Conservation (phyloP, 1,140 invertebrate genomes). For the Solenopsis fugax region DNA sequence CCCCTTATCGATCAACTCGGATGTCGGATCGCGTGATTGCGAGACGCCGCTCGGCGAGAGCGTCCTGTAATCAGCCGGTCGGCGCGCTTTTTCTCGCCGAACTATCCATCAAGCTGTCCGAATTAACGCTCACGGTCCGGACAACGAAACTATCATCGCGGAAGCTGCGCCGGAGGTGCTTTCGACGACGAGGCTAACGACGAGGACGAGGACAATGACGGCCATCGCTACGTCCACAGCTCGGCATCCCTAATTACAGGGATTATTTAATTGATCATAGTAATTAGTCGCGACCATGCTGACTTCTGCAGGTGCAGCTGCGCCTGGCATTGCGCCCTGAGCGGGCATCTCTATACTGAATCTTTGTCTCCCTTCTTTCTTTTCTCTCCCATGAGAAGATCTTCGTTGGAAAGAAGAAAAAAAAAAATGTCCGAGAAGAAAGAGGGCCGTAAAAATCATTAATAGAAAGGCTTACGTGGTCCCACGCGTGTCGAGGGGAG, state of each 20-base stretch:
- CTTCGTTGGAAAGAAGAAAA: slow-evolving; percentile 69
- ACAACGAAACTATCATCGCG: slow-evolving; percentile 70
- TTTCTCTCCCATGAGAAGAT: slow-evolving; percentile 22
- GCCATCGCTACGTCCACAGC: slow-evolving; percentile 63
- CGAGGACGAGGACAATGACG: slow-evolving; percentile 25
- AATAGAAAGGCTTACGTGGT: slow-evolving; percentile 78
- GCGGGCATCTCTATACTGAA: background rate
- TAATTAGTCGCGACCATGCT: slow-evolving; percentile 75
- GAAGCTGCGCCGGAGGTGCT: slow-evolving; percentile 66
- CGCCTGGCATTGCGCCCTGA: slow-evolving; percentile 17
- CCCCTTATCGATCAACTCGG: slow-evolving; percentile 70
- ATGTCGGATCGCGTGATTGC: slow-evolving; percentile 68
- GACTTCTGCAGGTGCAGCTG: slow-evolving; percentile 66
- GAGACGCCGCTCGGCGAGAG: slow-evolving; percentile 61
- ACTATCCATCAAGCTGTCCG: slow-evolving; percentile 76
- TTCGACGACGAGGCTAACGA: slow-evolving; percentile 18
- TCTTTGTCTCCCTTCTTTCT: background rate
- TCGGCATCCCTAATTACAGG: slow-evolving; percentile 73
- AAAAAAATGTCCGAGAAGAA: background rate
- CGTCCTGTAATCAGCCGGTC: slow-evolving; percentile 72
- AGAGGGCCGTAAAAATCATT: slow-evolving; percentile 79
- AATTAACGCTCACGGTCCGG: slow-evolving; percentile 71
- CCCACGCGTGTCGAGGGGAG: slow-evolving; percentile 31
- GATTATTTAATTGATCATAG: slow-evolving; percentile 81
- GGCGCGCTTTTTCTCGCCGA: slow-evolving; percentile 70